These are phyloP conservation scores for Tipula helvola DNA, from an alignment of 2,888 invertebrate genomes.

Conservation along the genomic window DNA sequence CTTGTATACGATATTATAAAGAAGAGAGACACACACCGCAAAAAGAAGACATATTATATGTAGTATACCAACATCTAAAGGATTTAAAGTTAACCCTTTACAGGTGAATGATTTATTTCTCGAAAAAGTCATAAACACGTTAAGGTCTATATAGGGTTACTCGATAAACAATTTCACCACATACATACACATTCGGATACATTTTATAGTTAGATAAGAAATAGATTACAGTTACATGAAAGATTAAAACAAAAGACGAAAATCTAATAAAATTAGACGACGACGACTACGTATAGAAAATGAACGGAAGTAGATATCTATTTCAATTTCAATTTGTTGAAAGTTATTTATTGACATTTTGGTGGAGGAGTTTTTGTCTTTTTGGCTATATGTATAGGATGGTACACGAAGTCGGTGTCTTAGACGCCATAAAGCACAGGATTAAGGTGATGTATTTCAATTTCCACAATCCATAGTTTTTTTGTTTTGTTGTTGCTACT, in stretches of 20 bases:
- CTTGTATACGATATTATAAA: not conserved
- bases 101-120: not conserved
- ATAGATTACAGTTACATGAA: not conserved
- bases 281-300: not conserved
- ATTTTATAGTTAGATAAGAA: not conserved
- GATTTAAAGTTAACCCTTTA: not conserved
- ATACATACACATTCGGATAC: not conserved
- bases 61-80: not conserved
- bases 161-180: not conserved
- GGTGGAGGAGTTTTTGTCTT: not conserved
- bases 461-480: not conserved
- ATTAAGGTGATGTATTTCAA: not conserved
- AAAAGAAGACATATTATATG: not conserved
- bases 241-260: not conserved
- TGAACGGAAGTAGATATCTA: not conserved
- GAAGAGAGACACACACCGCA: not conserved
- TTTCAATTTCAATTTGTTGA: conserved; percentile 4
- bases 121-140: not conserved
- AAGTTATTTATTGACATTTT: not conserved
- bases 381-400: not conserved
- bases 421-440: not conserved
- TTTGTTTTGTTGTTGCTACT: not conserved
- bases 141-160: not conserved
- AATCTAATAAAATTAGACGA: not conserved
- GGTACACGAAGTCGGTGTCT: not conserved